Percentiles rank a stretch among this genome's conserved stretches.
phyloP scores from a whole-genome alignment of 2,113 vertebrate species.

The Penelope pileata region DNA sequence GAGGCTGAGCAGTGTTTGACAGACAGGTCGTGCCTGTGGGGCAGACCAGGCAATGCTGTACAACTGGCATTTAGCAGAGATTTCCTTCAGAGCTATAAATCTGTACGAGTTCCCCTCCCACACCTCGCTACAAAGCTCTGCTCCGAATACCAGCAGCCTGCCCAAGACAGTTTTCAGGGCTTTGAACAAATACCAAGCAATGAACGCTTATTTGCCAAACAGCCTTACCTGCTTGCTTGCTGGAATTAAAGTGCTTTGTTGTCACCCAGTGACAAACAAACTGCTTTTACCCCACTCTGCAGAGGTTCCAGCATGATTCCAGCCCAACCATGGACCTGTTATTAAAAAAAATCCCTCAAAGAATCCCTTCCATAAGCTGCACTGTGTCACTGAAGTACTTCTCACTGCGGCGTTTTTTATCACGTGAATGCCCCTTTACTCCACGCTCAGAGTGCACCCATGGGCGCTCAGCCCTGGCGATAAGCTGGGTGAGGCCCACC shows the following conservation, averaged over 20 bases:
- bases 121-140: neutral
- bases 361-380: too few relatives aligned
- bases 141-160: neutral
- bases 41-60: neutral
- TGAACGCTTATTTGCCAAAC: neutral
- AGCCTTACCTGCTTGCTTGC: neutral
- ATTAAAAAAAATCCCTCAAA: too few relatives aligned
- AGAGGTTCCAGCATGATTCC: too few relatives aligned
- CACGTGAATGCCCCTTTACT: too few relatives aligned
- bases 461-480: too few relatives aligned
- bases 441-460: too few relatives aligned
- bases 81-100: neutral
- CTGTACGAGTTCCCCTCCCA: neutral
- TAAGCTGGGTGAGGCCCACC: too few relatives aligned
- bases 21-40: too few relatives aligned
- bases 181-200: neutral
- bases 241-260: neutral
- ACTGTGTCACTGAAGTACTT: too few relatives aligned
- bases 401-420: too few relatives aligned
- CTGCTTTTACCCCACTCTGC: neutral
- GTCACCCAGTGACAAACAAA: neutral
- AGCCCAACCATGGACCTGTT: too few relatives aligned
- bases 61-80: neutral
- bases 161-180: neutral
- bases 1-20: neutral